Evolutionary conservation across 1,140 invertebrate species (phyloP), one percentile per base, ranked within the genome.

Genomic region (Sarcophaga bullata): DNA sequence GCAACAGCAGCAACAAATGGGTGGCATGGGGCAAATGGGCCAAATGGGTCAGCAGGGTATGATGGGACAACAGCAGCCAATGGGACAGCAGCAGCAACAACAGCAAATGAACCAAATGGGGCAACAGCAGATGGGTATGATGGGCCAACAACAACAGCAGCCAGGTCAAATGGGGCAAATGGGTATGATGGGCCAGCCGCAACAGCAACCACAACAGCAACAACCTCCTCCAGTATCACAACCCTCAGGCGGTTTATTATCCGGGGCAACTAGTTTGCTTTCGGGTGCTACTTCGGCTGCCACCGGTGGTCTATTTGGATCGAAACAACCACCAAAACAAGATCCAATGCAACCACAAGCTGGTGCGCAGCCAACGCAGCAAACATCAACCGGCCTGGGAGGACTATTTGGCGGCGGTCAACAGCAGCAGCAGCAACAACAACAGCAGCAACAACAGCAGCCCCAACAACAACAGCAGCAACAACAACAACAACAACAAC

Each of bases 281-380:
- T 90, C 89, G 85, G 89, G 89, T 89, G 89, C 89, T 88, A 90
- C 89, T 85, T 88, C 89, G 88, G 89, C 89, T 88, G 89, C 89
- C 86, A 90, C 89, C 85, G 89, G 89, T 88, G 89, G 89, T 88
- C 87, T 90, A 88, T 90, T 90, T 89, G 88, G 89, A 82, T 86
- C 87, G 80, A 90, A 89, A 84, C 89, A 90, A 88, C 86, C 89
- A 84, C 88, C 87, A 81, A 88, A 90, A 85, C 87, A 86, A 85
- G 88, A 89, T 87, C 88, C 89, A 88, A 90, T 88, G 89, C 87
- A 88, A 88, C 87, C 86, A 90, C 89, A 84, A 75, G 85, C 85
- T 58, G 88, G 87, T 86, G 87, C 86, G 84, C 91, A 91, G 85
- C 91, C 90, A 85, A 88, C 86, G 85, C 86, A 89, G 82, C 90